Conservation (phyloP, 2,113 vertebrate species). For the Willisornis vidua region DNA sequence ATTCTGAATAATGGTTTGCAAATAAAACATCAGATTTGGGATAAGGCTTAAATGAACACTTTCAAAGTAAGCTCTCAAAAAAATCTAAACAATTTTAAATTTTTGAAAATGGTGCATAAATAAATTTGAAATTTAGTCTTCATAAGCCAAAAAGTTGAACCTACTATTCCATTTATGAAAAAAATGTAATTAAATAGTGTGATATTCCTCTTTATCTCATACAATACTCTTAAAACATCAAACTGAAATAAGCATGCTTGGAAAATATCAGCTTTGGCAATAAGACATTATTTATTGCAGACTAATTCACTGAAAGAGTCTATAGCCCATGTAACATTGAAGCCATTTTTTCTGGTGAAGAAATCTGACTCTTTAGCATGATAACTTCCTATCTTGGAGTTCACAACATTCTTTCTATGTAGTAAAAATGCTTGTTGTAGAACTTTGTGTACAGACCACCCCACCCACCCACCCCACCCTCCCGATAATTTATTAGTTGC, state of each 20-base stretch:
- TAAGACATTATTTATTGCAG: neutral
- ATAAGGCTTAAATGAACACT: neutral
- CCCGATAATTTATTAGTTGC: neutral
- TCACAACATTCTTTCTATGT: neutral
- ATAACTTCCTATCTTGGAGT: neutral
- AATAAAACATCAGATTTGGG: neutral
- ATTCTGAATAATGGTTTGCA: neutral
- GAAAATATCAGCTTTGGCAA: neutral
- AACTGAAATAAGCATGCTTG: neutral
- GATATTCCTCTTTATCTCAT: neutral
- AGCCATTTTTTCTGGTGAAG: neutral
- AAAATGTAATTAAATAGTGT: neutral
- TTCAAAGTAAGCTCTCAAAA: neutral
- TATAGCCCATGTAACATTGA: fast-evolving
- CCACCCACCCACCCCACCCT: too few species aligned
- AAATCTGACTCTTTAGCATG: neutral
- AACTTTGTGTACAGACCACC: fast-evolving
- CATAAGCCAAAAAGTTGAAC: neutral
- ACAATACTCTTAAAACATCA: neutral
- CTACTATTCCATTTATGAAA: neutral
- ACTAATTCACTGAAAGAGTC: neutral
- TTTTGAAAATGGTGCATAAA: neutral
- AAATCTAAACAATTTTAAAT: neutral
- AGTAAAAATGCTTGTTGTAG: neutral
- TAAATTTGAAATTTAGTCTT: neutral